Evolutionary conservation across 1,140 invertebrate species (phyloP), one percentile per base, ranked within the genome.

Genomic region (Zophobas atratus): DNA sequence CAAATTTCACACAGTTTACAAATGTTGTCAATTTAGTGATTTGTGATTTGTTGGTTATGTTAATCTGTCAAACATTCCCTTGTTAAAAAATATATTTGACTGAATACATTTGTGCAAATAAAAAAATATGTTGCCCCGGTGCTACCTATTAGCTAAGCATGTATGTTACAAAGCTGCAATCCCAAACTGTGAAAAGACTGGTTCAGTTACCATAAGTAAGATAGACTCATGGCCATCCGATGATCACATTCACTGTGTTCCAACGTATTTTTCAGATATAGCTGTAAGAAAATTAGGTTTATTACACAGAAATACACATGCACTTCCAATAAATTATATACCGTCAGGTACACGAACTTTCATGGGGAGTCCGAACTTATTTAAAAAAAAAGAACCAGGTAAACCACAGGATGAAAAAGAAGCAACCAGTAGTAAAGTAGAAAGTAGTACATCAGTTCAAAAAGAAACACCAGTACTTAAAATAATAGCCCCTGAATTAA

Each of bases 131-230:
- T 74, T 80, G 33, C 60, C 60, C 6, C 48, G 79, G 33, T 78
- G 73, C 32, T 72, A 53, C 73, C 48, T 80, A 38, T 63, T 80
- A 67, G 67, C 63, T 46, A 80, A 80, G 70, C 63, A 80, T 70
- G 41, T 76, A 34, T 80, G 67, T 70, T 63, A 76, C 36, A 80
- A 78, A 55, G 67, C 75, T 6, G 70, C 75, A 56, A 76, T 56
- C 35, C 49, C 75, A 1, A 70, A 41, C 39, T 67, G 60, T 36
- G 60, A 67, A 39, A 67, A 43, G n/a, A 67, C 41, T 39, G 41
- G 60, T 67, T 79, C 70, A 20, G n/a, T 72, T 71, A 63, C 46
- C 51, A 43, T 75, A 76, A 60, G 67, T 76, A 46, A 70, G 6
- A 34, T 49, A 20, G 20, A 20, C 20, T 20, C 20, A 20, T 20